Evolutionary conservation across 2,797 vertebrate species (phyloP), one percentile per base, ranked within the genome.

Genomic region (Pantherophis alleghaniensis): DNA sequence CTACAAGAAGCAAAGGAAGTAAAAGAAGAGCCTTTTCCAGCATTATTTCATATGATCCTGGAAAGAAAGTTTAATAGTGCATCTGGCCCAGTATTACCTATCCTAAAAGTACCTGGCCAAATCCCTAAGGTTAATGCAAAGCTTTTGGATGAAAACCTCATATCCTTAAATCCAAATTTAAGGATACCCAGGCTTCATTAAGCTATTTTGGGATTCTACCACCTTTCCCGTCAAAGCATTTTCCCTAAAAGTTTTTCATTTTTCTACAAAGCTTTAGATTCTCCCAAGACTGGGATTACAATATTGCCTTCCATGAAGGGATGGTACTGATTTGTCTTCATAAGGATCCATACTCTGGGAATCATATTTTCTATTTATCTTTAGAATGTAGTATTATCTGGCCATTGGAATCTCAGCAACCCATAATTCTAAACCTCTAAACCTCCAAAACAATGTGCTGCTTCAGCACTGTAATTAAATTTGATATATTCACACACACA

Each of bases 371-470:
- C 90, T 51, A 51, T n/a, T 60, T 12, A 12, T 26, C 37, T 11
- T 14, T n/a, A 10, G 0, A 3, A 61, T 47, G 10, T 7, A 92
- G 61, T 24, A 88, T 47, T 0, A 0, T 63, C 86, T 59, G 59
- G 83, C 94, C n/a, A 47, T 37, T 0, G 10, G 5, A 10, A 32
- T 0, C 7, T 5, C 86, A 18, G 32, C 56, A 93, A 89, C 86
- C 69, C 28, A 37, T n/a, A 92, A 55, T 9, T 51, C 74, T 22
- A 89, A 91, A 18, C 28, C 1, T 22, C 5, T 22, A 87, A 92
- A 24, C 28, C 2, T 14, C 5, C 74, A 37, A 0, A 0, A 1
- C 0, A 12, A 6, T 18, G 37, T 16, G 74, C 37, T n/a, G 32
- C 24, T 53, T 87, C 63, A 79, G 26, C 47, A 66, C 1, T 0